Evolutionary conservation across 2,888 invertebrate genomes (phyloP).

Genomic region (Epistrophe eligans): DNA sequence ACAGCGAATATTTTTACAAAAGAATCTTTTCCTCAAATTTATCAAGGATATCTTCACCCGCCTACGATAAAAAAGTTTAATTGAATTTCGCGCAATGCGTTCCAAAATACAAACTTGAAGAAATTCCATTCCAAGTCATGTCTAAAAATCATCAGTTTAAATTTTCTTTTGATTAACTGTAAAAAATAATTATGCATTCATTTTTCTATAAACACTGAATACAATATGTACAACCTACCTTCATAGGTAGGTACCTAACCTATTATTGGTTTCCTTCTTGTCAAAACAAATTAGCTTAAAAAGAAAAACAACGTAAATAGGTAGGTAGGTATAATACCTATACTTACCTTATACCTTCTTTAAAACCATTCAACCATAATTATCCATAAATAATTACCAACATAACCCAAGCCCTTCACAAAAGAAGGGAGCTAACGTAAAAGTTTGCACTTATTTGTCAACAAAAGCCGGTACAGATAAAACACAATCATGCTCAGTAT

Average conservation of each 20-base stretch:
- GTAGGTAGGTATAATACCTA: neutral
- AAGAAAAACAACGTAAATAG: neutral
- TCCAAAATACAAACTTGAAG: too few relatives aligned
- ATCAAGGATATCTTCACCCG: too few relatives aligned
- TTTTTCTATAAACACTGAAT: neutral
- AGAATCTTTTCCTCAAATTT: too few relatives aligned
- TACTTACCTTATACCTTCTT: neutral
- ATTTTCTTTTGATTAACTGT: too few relatives aligned
- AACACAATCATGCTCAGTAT: conserved; percentile 31
- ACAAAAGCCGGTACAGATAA: conserved; percentile 45
- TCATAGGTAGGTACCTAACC: neutral
- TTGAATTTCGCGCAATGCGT: too few relatives aligned
- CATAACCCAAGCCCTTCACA: conserved; percentile 9
- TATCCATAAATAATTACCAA: conserved; percentile 36
- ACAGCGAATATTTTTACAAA: too few relatives aligned
- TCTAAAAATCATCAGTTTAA: too few relatives aligned
- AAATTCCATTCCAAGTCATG: too few relatives aligned
- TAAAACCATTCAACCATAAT: conserved; percentile 26
- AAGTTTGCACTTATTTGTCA: conserved; percentile 42
- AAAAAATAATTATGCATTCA: neutral
- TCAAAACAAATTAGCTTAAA: conserved; percentile 15
- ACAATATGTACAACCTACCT: neutral
- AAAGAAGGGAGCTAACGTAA: conserved; percentile 20
- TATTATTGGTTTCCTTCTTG: conserved; percentile 31
- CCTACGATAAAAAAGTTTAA: too few relatives aligned